These are phyloP conservation scores for Aricia agestis DNA, from an alignment of 1,140 invertebrate genomes.

Conservation along the genomic window DNA sequence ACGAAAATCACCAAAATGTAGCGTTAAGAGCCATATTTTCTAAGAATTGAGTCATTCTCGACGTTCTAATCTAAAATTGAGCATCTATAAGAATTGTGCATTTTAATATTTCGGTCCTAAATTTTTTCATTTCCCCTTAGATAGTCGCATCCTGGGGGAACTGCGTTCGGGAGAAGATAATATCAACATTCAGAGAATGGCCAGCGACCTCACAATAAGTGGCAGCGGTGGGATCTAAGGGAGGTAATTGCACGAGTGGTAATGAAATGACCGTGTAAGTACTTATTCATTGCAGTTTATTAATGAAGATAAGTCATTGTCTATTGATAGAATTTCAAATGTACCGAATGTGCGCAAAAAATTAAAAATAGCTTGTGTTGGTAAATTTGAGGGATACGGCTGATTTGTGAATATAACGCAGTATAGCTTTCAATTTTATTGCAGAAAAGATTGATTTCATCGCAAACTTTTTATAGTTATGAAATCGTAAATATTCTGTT, in stretches of 20 bases:
- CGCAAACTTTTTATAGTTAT: too few species aligned
- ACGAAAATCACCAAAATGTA: background rate
- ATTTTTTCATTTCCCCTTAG: background rate
- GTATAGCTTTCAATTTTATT: too few species aligned
- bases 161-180: background rate
- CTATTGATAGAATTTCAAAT: too few species aligned
- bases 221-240: background rate
- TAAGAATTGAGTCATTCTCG: background rate
- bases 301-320: background rate
- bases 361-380: too few species aligned
- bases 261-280: background rate
- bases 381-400: too few species aligned
- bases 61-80: slow-evolving; percentile 1
- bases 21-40: background rate
- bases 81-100: background rate
- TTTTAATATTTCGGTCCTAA: background rate
- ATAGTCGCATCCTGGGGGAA: background rate
- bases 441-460: too few species aligned
- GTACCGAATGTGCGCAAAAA: too few species aligned
- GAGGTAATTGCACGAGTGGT: background rate
- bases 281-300: background rate
- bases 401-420: too few species aligned
- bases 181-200: background rate
- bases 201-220: background rate
- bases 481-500: too few species aligned